Percentiles rank a stretch among this genome's conserved stretches.
Evolutionary conservation across 1,140 invertebrate genomes (phyloP).

Genomic region (Neuroterus valhalla): DNA sequence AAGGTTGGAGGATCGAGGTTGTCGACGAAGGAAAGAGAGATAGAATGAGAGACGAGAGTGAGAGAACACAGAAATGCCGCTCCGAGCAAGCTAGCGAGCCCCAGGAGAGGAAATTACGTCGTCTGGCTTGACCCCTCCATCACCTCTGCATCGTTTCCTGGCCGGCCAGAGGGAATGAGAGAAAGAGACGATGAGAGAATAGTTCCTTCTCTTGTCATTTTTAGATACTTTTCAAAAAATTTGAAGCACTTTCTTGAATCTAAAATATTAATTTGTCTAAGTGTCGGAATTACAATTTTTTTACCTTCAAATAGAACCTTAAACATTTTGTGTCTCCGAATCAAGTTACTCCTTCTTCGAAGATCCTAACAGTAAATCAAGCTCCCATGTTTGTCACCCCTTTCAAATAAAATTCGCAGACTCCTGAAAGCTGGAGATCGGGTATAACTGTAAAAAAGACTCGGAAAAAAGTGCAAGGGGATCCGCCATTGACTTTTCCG

Average conservation of each 20-base stretch:
- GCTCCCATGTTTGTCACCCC: background rate
- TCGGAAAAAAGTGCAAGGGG: background rate
- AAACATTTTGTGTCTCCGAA: background rate
- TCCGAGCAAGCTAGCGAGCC: conserved; percentile 53
- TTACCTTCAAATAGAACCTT: background rate
- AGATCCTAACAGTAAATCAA: conserved; percentile 14
- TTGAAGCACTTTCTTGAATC: too few species aligned
- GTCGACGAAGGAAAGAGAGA: conserved; percentile 39
- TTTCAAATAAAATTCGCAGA: conserved; percentile 17
- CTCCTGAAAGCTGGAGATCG: conserved; percentile 9
- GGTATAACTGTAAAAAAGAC: conserved; percentile 9
- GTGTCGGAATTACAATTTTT: too few species aligned
- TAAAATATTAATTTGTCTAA: too few species aligned
- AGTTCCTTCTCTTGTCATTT: background rate
- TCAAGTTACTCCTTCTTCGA: background rate
- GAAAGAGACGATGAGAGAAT: conserved; percentile 29
- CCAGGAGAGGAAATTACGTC: conserved; percentile 68
- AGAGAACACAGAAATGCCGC: conserved; percentile 57
- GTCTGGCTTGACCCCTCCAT: conserved; percentile 61
- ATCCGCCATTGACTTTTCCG: conserved; percentile 38
- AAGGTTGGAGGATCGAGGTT: conserved; percentile 60
- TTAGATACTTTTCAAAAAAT: background rate
- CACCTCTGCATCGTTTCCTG: conserved; percentile 50
- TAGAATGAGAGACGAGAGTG: conserved; percentile 42
- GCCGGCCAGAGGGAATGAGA: conserved; percentile 19